These are phyloP conservation scores for Furnarius figulus DNA, from an alignment of 2,113 vertebrate genomes.

Conservation along the genomic window DNA sequence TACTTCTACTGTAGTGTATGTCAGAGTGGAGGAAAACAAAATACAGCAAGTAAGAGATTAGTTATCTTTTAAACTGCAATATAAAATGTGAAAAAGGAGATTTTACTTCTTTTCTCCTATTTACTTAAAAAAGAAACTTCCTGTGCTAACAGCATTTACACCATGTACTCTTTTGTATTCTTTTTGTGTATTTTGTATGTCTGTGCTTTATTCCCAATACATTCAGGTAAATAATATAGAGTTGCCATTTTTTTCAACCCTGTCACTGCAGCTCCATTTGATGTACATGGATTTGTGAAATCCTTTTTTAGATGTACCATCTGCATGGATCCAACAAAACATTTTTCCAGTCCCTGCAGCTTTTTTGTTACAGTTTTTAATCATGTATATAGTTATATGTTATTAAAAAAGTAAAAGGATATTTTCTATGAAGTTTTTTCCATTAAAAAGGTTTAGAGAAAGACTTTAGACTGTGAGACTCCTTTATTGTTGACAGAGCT, in stretches of 20 bases:
- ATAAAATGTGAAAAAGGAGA: slow-evolving; percentile 72
- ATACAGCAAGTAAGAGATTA: slow-evolving; percentile 56
- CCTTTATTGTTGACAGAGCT: slow-evolving; percentile 53
- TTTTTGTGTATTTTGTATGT: slow-evolving; percentile 62
- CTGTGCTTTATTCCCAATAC: slow-evolving; percentile 32
- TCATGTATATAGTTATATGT: slow-evolving; percentile 84
- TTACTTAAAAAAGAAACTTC: slow-evolving; percentile 70
- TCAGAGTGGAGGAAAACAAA: slow-evolving; percentile 44
- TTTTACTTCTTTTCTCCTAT: slow-evolving; percentile 66
- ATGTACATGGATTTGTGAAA: slow-evolving; percentile 44
- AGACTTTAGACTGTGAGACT: slow-evolving; percentile 58
- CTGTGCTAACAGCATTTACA: slow-evolving; percentile 79
- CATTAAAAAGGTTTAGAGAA: slow-evolving; percentile 77
- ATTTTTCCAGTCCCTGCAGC: slow-evolving; percentile 68
- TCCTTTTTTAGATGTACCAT: slow-evolving; percentile 34
- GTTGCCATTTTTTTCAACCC: slow-evolving; percentile 1
- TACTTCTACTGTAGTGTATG: slow-evolving; percentile 34
- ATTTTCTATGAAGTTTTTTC: slow-evolving; percentile 77
- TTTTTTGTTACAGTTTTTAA: slow-evolving; percentile 77
- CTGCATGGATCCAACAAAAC: slow-evolving; percentile 38
- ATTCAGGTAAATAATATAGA: slow-evolving; percentile 33
- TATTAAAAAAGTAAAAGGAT: slow-evolving; percentile 81
- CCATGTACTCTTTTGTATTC: slow-evolving; percentile 69
- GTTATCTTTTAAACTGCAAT: slow-evolving; percentile 67
- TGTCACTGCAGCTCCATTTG: background rate